Evolutionary conservation across 2,888 invertebrate genomes (phyloP), one percentile per base, ranked within the genome.

Genomic region (Desoria tigrina): DNA sequence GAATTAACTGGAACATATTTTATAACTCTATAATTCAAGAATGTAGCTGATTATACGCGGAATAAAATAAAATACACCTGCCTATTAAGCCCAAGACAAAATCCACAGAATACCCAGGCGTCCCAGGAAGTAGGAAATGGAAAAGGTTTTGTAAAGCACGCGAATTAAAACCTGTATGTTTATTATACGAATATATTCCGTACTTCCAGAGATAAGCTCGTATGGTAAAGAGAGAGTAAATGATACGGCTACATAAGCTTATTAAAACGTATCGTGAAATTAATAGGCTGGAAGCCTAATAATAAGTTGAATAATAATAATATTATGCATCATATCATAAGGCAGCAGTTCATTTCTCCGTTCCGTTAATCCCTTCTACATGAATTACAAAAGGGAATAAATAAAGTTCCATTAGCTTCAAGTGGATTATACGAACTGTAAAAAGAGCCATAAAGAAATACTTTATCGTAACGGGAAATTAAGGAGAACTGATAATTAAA

Each of bases 401-500:
- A 65, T 39, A 37, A 60, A 61, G 42, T 50, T 16, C 21, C 39
- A 18, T 42, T 51, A 45, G 45, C 11, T 21, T 51, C 11, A 49
- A 7, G 23, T 24, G 54, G 26, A 54, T 45, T 45, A 45, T 45
- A 51, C 26, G 26, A 21, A 51, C 51, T 42, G 49, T 42, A 55
- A 28, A 37, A 45, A 55, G 55, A 42, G 2, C 26, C 18, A 42
- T 49, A 24, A 28, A 59, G 45, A 58, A 49, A 24, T 50, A 56
- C 32, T 55, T 18, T 32, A 28, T 55, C 55, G 60, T 61, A 61
- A 53, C 23, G 42, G 68, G 63, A 69, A 73, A 73, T 75, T 73
- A 75, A 39, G 73, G 67, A 55, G 66, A 72, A 71, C 72, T 67
- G 73, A 75, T 75, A 74, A 74, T 74, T 74, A 73, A 74, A 73